Conservation (phyloP, 2,113 vertebrate genomes). For the Lophius piscatorius region DNA sequence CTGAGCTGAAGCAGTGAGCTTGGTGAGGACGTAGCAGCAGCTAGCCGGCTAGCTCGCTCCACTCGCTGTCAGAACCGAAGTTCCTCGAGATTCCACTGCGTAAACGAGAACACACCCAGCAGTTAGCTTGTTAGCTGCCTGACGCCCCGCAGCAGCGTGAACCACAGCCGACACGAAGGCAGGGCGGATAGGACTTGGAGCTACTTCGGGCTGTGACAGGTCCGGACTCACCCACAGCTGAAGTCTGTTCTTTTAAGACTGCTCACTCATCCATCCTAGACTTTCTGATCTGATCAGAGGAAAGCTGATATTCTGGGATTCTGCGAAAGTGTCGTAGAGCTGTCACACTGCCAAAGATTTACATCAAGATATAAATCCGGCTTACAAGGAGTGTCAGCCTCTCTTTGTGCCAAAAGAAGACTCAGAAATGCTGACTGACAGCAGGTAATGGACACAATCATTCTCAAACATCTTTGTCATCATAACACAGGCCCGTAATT, state of each 20-base stretch:
- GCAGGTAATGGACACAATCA: slow-evolving; percentile 54
- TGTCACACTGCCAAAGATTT: slow-evolving; percentile 37
- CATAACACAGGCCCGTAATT: not conserved
- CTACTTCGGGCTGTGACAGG: slow-evolving; percentile 5
- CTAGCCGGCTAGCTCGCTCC: slow-evolving; percentile 42
- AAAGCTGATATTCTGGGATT: slow-evolving; percentile 1
- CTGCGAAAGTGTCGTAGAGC: slow-evolving; percentile 29
- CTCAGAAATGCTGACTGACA: slow-evolving; percentile 70
- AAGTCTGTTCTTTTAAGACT: slow-evolving; percentile 5
- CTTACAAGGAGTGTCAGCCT: slow-evolving; percentile 28
- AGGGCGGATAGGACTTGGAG: slow-evolving; percentile 9
- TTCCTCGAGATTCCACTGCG: slow-evolving; percentile 39
- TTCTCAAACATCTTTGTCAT: not conserved
- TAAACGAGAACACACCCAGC: slow-evolving; percentile 42
- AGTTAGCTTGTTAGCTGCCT: slow-evolving; percentile 14
- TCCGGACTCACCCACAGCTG: slow-evolving; percentile 1
- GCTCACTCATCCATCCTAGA: not conserved
- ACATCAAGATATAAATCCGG: slow-evolving; percentile 5
- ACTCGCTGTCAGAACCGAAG: slow-evolving; percentile 32
- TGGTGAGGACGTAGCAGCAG: slow-evolving; percentile 6
- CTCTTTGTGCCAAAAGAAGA: slow-evolving; percentile 37
- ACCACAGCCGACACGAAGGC: slow-evolving; percentile 11
- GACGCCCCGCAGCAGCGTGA: slow-evolving; percentile 15
- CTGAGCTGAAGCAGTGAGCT: slow-evolving; percentile 50
- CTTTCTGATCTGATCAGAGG: slow-evolving; percentile 16